Evolutionary conservation across 2,113 vertebrate species (phyloP).

Genomic region (Piprites chloris): DNA sequence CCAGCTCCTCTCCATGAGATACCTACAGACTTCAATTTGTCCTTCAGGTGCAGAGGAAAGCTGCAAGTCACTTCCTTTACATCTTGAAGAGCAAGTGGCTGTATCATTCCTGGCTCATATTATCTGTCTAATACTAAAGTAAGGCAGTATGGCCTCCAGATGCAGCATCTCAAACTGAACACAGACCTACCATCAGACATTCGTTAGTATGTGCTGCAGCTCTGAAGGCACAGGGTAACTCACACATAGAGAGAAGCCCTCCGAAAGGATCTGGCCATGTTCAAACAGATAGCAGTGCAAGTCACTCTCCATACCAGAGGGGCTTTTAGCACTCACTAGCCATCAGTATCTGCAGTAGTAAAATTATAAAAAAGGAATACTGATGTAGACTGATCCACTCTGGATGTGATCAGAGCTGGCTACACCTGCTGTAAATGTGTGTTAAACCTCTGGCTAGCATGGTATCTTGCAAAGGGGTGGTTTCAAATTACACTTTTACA

Average conservation of each 20-base stretch:
- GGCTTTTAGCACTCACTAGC: not conserved
- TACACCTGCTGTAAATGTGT: not conserved
- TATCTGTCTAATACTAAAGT: not conserved
- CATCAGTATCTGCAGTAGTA: not conserved
- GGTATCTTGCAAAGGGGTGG: not conserved
- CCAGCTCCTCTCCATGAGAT: not conserved
- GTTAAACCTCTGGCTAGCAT: not conserved
- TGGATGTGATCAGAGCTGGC: not conserved
- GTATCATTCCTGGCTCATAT: not conserved
- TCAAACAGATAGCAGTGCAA: not conserved
- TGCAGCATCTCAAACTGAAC: not conserved
- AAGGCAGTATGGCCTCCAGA: not conserved
- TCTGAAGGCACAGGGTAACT: not conserved
- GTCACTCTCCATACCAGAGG: not conserved
- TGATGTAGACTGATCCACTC: not conserved
- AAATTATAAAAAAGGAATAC: not conserved
- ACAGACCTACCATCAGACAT: not conserved
- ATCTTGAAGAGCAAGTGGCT: not conserved
- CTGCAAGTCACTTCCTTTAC: not conserved
- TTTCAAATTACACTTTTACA: not conserved
- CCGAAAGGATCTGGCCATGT: not conserved
- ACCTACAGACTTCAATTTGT: not conserved
- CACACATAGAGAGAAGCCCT: not conserved
- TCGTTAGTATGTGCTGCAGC: rapidly evolving
- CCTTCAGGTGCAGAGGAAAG: not conserved